Evolutionary conservation across 2,113 vertebrate genomes (phyloP).

Genomic region (Ellobius talpinus): DNA sequence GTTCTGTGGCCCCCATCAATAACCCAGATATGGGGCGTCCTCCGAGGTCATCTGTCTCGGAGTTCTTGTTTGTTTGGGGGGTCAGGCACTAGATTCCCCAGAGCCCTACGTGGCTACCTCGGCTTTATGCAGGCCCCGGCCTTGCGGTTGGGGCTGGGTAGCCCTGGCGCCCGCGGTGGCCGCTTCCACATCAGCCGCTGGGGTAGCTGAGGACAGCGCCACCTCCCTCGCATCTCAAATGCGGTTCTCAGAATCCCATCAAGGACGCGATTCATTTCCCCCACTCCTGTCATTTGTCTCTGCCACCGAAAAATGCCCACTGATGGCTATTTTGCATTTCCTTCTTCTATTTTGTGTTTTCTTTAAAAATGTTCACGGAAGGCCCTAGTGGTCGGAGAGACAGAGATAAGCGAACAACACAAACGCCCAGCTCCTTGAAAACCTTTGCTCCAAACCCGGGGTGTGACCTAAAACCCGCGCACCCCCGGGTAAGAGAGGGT

Average conservation of each 20-base stretch:
- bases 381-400: background rate
- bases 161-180: background rate
- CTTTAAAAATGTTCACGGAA: slow-evolving; percentile 18
- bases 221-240: background rate
- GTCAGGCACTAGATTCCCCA: background rate
- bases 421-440: background rate
- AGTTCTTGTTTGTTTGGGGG: background rate
- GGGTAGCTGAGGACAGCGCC: background rate
- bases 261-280: slow-evolving; percentile 68
- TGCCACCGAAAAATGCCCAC: slow-evolving; percentile 59
- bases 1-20: background rate
- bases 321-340: slow-evolving; percentile 58
- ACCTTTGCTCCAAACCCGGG: background rate
- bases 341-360: slow-evolving; percentile 55
- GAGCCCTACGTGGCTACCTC: rapidly evolving
- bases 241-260: slow-evolving; percentile 53
- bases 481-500: background rate
- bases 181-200: background rate
- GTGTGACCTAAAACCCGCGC: background rate
- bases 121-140: background rate
- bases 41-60: rapidly evolving
- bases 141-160: background rate
- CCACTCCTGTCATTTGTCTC: slow-evolving; percentile 57
- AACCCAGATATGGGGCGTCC: rapidly evolving
- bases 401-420: background rate